Evolutionary conservation across 2,888 invertebrate species (phyloP).

Genomic region (Aphelenchoides bicaudatus): DNA sequence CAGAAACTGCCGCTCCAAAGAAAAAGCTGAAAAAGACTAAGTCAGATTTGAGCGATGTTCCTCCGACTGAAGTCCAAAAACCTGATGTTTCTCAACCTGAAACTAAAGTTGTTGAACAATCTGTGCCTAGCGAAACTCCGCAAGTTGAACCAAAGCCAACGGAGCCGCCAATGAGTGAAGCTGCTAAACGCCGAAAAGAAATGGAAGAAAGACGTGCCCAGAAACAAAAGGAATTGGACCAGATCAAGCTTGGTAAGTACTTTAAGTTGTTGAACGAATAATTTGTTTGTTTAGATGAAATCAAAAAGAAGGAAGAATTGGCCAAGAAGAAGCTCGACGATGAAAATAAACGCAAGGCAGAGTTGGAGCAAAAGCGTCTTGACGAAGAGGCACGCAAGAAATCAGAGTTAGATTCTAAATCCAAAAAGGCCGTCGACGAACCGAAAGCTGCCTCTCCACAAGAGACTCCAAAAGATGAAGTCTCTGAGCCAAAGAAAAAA

Average conservation of each 20-base stretch:
- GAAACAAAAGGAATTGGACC: not conserved
- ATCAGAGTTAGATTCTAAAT: not conserved
- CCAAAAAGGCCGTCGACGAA: conserved; percentile 3
- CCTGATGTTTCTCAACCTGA: too few species aligned
- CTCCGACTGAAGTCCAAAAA: conserved; percentile 9
- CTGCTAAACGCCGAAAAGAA: conserved; percentile 2
- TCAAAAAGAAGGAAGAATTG: too few species aligned
- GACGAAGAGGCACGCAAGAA: conserved; percentile 3
- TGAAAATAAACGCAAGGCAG: not conserved
- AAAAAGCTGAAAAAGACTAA: not conserved
- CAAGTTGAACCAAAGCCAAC: not conserved
- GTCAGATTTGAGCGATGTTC: not conserved
- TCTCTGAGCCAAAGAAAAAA: not conserved
- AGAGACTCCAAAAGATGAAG: not conserved
- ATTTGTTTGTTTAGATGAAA: too few species aligned
- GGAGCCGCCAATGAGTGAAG: not conserved
- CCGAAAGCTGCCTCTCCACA: not conserved
- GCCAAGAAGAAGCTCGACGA: not conserved
- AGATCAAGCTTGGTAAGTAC: too few species aligned
- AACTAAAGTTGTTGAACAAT: too few species aligned
- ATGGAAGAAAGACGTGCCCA: not conserved
- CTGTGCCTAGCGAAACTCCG: not conserved
- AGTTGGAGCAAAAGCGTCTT: not conserved
- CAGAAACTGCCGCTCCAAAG: not conserved
- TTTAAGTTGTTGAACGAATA: too few species aligned